Evolutionary conservation across 2,113 vertebrate species (phyloP), one percentile per base, ranked within the genome.

Genomic region (Calidris pygmaea): DNA sequence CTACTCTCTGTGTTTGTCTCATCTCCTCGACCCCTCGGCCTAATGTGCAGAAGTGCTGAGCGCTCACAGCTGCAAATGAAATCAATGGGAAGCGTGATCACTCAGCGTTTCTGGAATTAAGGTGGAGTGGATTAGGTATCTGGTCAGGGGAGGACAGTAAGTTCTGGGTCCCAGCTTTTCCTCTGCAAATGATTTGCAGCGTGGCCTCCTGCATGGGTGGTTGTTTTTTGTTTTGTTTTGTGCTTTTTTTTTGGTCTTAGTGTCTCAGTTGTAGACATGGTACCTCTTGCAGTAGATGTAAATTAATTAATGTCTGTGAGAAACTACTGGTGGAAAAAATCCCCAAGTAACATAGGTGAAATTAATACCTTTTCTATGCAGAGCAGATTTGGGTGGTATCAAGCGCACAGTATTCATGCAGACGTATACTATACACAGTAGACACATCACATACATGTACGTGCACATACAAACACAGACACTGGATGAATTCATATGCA

Each of bases 1-100:
- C 71, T 53, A 3, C 45, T 53, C 15, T 23, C 24, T 14, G 8
- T 56, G 55, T 71, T 41, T 74, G 18, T 37, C 78, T 91, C 45
- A 60, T 48, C 82, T 72, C 62, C 58, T 52, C 29, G n/a, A 79
- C 16, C n/a, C 39, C 43, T 85, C 47, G 62, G 58, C 85, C 79
- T 72, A 65, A 85, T 21, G 58, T 35, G 47, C 32, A 30, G 68
- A 91, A 95, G 59, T 89, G 77, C 89, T 89, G 95, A 95, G 65
- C 30, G 3, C 76, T 92, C 59, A 18, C 7, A 84, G 59, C 76
- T 4, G 3, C 65, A 71, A 77, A 67, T 50, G n/a, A 43, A 71
- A 92, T 97, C 32, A 12, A 56, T 77, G 77, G 82, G 43, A 63
- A 83, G 65, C 1, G 2, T 30, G 72, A 76, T 21, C 84, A 63